Percentiles rank a stretch among this genome's conserved stretches.
phyloP scores from a whole-genome alignment of 2,113 vertebrate species.

The Centrocercus urophasianus region DNA sequence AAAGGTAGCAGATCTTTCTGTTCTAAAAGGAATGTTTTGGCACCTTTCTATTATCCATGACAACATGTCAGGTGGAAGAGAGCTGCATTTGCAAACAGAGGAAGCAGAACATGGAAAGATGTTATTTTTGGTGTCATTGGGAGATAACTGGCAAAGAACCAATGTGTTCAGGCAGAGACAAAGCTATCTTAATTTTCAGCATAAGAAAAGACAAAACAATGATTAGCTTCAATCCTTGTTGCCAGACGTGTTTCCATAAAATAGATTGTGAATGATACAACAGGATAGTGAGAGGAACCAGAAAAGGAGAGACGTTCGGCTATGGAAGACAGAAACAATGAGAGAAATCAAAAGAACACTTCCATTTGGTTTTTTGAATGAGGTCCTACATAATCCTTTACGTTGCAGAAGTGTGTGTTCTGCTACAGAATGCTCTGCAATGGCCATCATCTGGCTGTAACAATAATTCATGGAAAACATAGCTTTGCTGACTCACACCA shows the following conservation, averaged over 20 bases:
- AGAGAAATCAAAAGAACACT: not conserved
- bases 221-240: not conserved
- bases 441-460: not conserved
- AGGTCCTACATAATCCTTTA: not conserved
- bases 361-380: not conserved
- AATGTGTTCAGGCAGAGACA: not conserved
- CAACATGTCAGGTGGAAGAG: not conserved
- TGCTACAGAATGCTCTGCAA: not conserved
- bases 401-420: not conserved
- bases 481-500: constrained; percentile 19
- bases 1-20: constrained; percentile 14
- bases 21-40: constrained; percentile 2
- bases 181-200: not conserved
- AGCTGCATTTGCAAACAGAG: constrained; percentile 23
- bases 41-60: constrained; percentile 33
- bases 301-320: not conserved
- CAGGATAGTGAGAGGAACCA: not conserved
- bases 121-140: not conserved
- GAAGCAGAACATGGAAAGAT: not conserved
- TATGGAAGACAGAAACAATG: not conserved
- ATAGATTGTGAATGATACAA: not conserved
- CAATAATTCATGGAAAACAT: not conserved
- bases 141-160: not conserved
- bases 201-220: not conserved
- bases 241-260: not conserved